A percentile compares a stretch with the other conserved stretches of the same genome.
Evolutionary conservation across 1,140 invertebrate genomes (phyloP).

Genomic region (Mya arenaria): DNA sequence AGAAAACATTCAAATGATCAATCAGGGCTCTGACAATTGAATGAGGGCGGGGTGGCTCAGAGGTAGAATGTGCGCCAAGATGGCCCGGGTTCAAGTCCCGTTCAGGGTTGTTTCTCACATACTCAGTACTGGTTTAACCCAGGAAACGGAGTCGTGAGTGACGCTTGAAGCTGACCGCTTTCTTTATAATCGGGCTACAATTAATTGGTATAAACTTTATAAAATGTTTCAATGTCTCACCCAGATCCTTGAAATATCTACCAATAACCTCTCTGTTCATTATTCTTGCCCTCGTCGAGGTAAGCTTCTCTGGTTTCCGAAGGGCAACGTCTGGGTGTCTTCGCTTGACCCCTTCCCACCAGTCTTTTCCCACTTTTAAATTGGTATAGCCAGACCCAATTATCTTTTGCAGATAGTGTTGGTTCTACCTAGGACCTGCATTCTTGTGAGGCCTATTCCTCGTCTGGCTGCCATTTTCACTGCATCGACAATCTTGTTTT

Average conservation of each 20-base stretch:
- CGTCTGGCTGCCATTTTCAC: constrained; percentile 13
- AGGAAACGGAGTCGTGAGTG: too few species aligned
- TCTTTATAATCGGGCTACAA: too few species aligned
- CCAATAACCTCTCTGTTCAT: not conserved
- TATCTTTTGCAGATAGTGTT: not conserved
- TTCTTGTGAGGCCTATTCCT: constrained; percentile 9
- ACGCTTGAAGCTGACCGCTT: too few species aligned
- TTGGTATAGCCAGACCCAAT: not conserved
- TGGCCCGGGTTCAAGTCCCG: too few species aligned
- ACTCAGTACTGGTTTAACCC: too few species aligned
- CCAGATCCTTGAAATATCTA: constrained; percentile 19
- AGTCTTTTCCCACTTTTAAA: constrained; percentile 5
- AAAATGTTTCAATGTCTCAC: too few species aligned
- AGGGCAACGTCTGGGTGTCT: constrained; percentile 16
- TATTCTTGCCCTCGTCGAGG: not conserved
- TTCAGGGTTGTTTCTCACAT: too few species aligned
- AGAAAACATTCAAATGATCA: too few species aligned
- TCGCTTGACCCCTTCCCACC: constrained; percentile 19
- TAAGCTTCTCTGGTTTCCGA: constrained; percentile 13
- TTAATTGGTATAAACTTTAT: too few species aligned
- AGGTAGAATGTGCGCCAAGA: too few species aligned
- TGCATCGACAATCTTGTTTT: constrained; percentile 4
- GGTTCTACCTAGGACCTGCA: not conserved
- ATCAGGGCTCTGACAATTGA: too few species aligned
- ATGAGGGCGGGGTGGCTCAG: too few species aligned